Evolutionary conservation across 2,797 vertebrate genomes (phyloP).

Genomic region (Micromesistius poutassou): DNA sequence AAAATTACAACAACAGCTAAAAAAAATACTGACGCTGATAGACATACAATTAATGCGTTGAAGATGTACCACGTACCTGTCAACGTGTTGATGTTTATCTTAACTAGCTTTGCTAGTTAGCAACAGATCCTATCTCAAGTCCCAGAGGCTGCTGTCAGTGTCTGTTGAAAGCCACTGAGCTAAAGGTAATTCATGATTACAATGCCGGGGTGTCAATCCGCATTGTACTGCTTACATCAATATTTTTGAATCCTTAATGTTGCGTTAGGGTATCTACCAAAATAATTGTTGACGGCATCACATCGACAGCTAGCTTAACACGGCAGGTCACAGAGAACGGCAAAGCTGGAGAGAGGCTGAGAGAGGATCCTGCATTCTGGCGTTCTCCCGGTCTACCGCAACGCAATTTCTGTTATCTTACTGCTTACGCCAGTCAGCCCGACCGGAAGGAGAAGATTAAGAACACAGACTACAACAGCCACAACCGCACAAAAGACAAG

Average conservation of each 20-base stretch:
- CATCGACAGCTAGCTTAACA: constrained; percentile 28
- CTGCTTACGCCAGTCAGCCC: neutral
- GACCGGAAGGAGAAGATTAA: neutral
- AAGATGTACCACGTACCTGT: constrained; percentile 57
- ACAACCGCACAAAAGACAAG: neutral
- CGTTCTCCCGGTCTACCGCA: neutral
- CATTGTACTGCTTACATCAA: constrained; percentile 4
- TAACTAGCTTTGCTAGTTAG: constrained; percentile 50
- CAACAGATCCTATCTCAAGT: constrained; percentile 51
- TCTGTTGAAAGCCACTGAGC: constrained; percentile 28
- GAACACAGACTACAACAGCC: neutral
- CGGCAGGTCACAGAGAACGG: constrained; percentile 43
- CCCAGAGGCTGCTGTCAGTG: constrained; percentile 42
- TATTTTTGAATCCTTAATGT: neutral
- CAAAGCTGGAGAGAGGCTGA: constrained; percentile 14
- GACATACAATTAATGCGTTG: neutral
- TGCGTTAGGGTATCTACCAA: neutral
- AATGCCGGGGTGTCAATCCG: constrained; percentile 11
- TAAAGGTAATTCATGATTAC: constrained; percentile 53
- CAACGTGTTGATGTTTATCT: constrained; percentile 45
- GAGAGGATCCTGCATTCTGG: neutral
- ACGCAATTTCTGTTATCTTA: neutral
- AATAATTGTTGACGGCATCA: constrained; percentile 1
- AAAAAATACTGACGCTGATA: neutral
- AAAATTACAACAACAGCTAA: neutral